Conservation (phyloP, 2,797 vertebrate genomes). For the Masticophis lateralis region DNA sequence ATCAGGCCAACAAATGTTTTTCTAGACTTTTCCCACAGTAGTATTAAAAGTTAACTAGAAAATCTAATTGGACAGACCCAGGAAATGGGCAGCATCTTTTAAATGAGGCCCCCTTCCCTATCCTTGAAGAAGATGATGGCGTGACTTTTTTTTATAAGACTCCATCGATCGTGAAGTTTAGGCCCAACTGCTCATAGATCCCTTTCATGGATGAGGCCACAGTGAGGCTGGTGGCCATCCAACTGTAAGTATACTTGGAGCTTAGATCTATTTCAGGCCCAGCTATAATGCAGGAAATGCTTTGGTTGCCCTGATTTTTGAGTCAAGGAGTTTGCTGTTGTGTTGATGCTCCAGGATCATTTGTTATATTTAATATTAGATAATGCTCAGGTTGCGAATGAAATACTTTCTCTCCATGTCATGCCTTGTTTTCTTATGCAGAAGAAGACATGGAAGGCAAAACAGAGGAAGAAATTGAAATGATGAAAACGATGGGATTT, state of each 20-base stretch:
- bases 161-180: neutral
- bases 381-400: neutral
- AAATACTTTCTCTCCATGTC: neutral
- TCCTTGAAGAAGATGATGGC: neutral
- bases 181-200: neutral
- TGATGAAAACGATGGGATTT: constrained; percentile 98
- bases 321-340: neutral
- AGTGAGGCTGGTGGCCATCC: neutral
- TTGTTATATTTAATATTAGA: neutral
- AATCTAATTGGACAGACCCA: neutral
- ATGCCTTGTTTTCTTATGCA: constrained; percentile 48
- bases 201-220: neutral
- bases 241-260: neutral
- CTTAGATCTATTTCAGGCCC: neutral
- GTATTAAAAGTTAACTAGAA: neutral
- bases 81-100: neutral
- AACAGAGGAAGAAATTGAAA: constrained; percentile 96
- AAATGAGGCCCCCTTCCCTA: neutral
- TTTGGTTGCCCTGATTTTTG: neutral
- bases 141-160: neutral
- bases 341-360: neutral
- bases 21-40: neutral
- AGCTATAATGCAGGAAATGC: neutral
- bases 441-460: constrained; percentile 93
- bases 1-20: neutral